Evolutionary conservation across 2,113 vertebrate genomes (phyloP).

Genomic region (Delphinapterus leucas): DNA sequence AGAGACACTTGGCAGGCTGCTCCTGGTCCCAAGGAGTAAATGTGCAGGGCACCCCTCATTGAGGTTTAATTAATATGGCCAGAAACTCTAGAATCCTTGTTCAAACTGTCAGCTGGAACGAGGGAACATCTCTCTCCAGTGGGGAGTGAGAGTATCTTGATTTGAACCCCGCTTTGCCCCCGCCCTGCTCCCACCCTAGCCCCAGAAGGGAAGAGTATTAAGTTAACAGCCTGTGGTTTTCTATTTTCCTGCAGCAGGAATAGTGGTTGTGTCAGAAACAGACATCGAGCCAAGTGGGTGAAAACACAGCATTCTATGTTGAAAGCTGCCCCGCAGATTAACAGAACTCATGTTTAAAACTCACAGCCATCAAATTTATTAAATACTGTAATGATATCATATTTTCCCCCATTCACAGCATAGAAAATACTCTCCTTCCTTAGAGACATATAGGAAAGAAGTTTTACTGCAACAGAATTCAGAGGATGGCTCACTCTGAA

Average conservation of each 20-base stretch:
- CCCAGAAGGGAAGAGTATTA: neutral
- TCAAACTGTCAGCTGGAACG: neutral
- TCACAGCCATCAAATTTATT: neutral
- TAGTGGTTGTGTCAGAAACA: neutral
- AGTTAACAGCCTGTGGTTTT: conserved; percentile 42
- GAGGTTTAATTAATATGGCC: neutral
- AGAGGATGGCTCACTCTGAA: neutral
- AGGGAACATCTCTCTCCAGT: neutral
- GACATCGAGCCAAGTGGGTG: neutral
- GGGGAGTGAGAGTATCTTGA: neutral
- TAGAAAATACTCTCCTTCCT: neutral
- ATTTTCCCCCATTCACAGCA: neutral
- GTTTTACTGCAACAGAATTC: neutral
- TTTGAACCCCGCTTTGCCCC: neutral
- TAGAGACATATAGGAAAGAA: neutral
- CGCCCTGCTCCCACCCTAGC: neutral
- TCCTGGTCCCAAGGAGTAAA: neutral
- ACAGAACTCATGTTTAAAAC: neutral
- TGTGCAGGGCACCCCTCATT: neutral
- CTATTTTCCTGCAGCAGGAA: conserved; percentile 57
- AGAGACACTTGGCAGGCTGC: neutral
- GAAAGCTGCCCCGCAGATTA: neutral
- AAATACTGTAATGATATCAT: neutral
- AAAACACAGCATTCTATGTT: neutral
- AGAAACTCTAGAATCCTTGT: neutral